Percentiles rank a stretch among this genome's conserved stretches.
phyloP scores from a whole-genome alignment of 2,113 vertebrate genomes.

The Corythoichthys haematopterus region DNA sequence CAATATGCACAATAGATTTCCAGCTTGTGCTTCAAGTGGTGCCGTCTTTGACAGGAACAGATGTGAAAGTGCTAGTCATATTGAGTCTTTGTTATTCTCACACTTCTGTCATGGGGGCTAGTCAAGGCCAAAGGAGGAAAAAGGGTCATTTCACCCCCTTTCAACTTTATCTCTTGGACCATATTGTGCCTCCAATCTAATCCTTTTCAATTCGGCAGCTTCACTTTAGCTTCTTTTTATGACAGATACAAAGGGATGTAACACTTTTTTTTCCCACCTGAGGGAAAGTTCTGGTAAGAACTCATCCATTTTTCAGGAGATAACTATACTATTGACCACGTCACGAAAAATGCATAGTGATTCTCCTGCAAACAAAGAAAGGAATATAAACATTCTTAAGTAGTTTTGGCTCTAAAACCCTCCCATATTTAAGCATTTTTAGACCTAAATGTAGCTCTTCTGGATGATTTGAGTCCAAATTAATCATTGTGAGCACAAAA shows the following conservation, averaged over 20 bases:
- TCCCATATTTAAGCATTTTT: slow-evolving; percentile 16
- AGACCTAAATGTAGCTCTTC: slow-evolving; percentile 16
- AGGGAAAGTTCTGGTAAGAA: slow-evolving; percentile 28
- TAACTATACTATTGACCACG: slow-evolving; percentile 15
- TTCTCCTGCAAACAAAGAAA: slow-evolving; percentile 12
- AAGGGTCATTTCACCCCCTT: slow-evolving; percentile 44
- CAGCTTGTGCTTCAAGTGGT: neutral
- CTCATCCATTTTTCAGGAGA: slow-evolving; percentile 31
- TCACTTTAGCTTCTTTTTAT: slow-evolving; percentile 30
- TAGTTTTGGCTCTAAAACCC: slow-evolving; percentile 26
- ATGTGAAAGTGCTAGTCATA: slow-evolving; percentile 24
- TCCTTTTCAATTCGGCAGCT: slow-evolving; percentile 36
- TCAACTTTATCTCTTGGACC: slow-evolving; percentile 51
- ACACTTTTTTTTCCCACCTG: slow-evolving; percentile 26
- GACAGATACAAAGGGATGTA: slow-evolving; percentile 44
- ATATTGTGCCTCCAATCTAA: slow-evolving; percentile 45
- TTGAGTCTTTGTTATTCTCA: slow-evolving; percentile 20
- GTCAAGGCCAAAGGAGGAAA: slow-evolving; percentile 19
- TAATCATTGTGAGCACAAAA: slow-evolving; percentile 43
- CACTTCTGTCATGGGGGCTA: slow-evolving; percentile 21
- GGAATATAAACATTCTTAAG: slow-evolving; percentile 33
- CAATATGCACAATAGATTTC: neutral
- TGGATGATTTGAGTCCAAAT: slow-evolving; percentile 42
- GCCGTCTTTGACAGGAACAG: slow-evolving; percentile 3
- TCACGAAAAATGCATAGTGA: slow-evolving; percentile 12